A percentile compares a stretch with the other conserved stretches of the same genome.
Evolutionary conservation across 2,113 vertebrate species (phyloP).

Genomic region (Mesocricetus auratus): DNA sequence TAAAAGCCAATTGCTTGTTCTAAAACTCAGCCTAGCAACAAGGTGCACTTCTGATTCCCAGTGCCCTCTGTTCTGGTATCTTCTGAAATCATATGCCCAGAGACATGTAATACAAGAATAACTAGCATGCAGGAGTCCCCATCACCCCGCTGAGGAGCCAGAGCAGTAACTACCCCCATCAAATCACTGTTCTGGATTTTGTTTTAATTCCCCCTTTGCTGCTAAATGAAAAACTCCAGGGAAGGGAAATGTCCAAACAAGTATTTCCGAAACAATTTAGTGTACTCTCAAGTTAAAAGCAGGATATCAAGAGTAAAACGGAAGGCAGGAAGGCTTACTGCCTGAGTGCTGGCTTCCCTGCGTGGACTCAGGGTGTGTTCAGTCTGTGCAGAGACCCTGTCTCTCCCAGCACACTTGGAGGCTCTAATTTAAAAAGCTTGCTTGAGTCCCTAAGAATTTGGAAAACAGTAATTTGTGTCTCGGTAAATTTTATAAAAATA

Average conservation of each 20-base stretch:
- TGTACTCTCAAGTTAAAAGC: conserved; percentile 56
- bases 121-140: not conserved
- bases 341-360: not conserved
- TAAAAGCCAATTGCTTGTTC: not conserved
- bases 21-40: not conserved
- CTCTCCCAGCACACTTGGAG: conserved; percentile 51
- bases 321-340: conserved; percentile 23
- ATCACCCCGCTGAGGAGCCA: not conserved
- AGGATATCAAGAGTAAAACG: not conserved
- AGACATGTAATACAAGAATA: not conserved
- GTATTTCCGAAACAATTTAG: not conserved
- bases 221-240: conserved; percentile 47
- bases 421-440: conserved; percentile 75
- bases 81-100: not conserved
- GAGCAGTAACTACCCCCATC: not conserved
- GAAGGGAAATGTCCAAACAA: conserved; percentile 43
- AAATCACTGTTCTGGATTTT: not conserved
- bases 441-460: conserved; percentile 52
- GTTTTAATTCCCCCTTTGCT: conserved; percentile 11
- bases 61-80: not conserved
- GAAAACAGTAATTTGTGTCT: conserved; percentile 74
- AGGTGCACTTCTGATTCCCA: not conserved
- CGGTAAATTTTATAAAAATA: not conserved
- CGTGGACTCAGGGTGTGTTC: conserved; percentile 13
- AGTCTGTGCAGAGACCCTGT: conserved; percentile 16